Base-by-base conservation (phyloP, 2,888 invertebrate genomes). In the Monochamus alternatus region DNA sequence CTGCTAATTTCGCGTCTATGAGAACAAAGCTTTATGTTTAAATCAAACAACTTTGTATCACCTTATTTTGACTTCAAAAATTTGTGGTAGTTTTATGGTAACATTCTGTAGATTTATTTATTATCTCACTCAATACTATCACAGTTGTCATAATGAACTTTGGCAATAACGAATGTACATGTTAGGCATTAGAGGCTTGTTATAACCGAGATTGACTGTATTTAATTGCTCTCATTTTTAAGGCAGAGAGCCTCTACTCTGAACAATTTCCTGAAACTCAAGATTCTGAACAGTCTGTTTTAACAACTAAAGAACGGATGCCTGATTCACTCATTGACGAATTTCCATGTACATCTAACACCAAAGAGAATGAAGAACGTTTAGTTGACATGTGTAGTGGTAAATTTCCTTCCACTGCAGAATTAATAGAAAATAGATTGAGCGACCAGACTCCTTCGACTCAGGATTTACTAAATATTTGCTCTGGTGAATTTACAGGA, bases 171-270 rank as follows among this genome's bases (percentile, higher is more conserved):
- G 22, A 22, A 22, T 22, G 22, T 22, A 22, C 22, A 22, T 22
- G 22, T 22, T 22, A 22, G 22, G 22, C 22, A 22, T 22, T 22
- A 1, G 22, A 1, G 22, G 22, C 22, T 22, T 22, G 22, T 22
- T 22, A 22, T 22, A 22, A 22, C 22, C 22, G 22, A 22, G 1
- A 22, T 22, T 22, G 22, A 22, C 22, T 22, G 22, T 22, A 22
- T 63, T 51, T 14, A 65, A 44, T 55, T 62, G 60, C 32, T 52
- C 62, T 30, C 38, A 9, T 22, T 12, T 73, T 76, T 43, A n/a
- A 80, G 80, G 70, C 74, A 7, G 91, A 91, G 44, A 91, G 91
- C 67, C 86, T 93, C 73, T 93, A 92, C 83, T 92, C 92, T 0
- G 89, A 89, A 38, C 84, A 83, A 80, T 89, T 89, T 79, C 67